Evolutionary conservation across 2,888 invertebrate species (phyloP), one percentile per base, ranked within the genome.

Genomic region (Clistopyga incitator): DNA sequence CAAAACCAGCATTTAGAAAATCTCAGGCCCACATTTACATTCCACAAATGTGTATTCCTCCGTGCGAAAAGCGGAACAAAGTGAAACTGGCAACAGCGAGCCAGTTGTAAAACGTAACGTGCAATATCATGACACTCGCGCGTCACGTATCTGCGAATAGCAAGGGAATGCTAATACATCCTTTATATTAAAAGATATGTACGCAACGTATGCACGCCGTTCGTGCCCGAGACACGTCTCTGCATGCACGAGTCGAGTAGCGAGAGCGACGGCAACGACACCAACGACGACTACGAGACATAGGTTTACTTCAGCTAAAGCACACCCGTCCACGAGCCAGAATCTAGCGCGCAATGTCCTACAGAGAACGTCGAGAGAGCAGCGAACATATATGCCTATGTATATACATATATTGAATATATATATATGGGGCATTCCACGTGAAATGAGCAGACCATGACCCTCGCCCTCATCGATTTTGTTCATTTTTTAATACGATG

Each of bases 151-250:
- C 61, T n/a, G 38, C 38, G 61, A 38, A 61, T 38, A 61, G n/a
- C 8, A 61, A 18, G 8, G 29, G 61, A 61, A 61, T 61, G 38
- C 61, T 61, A 61, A 61, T 38, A 38, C 38, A 61, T n/a, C 23
- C 25, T 56, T 56, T 56, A 56, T 56, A 56, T 56, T 56, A 56
- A 20, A 56, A 23, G 56, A 56, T 56, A 34, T 34, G 34, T 59
- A 10, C 34, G 38, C 18, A 47, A 45, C 45, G 56, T 56, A 25
- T 56, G 56, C 56, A 25, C 56, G 25, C 25, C 23, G 56, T 56
- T 56, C 56, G 56, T 56, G 56, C 56, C 25, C 13, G 3, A 25
- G 25, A 56, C 56, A 56, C 56, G 54, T 54, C 20, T 54, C 23
- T 11, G 18, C 6, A 18, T n/a, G 29, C 18, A 23, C 20, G n/a